A percentile compares a stretch with the other conserved stretches of the same genome.
Evolutionary conservation across 2,113 vertebrate species (phyloP).

Genomic region (Oenanthe melanoleuca): DNA sequence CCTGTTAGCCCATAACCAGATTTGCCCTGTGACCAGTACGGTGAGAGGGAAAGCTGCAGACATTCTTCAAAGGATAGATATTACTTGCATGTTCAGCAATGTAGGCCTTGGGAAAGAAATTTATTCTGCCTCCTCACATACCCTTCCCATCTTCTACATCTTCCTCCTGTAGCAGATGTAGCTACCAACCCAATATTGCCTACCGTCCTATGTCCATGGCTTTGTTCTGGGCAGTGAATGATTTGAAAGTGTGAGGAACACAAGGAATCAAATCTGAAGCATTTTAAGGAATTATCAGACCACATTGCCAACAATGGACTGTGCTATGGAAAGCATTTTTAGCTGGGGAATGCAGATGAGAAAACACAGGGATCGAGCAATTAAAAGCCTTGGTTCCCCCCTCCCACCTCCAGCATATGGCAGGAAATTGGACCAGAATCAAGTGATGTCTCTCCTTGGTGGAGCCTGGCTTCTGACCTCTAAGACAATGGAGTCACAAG

Average conservation of each 20-base stretch:
- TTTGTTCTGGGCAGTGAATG: neutral
- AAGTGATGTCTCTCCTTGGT: conserved; percentile 63
- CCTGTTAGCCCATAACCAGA: neutral
- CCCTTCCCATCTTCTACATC: neutral
- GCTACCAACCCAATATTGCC: neutral
- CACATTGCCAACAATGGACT: neutral
- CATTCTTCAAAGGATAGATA: neutral
- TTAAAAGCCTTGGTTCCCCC: conserved; percentile 61
- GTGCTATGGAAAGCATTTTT: conserved; percentile 31
- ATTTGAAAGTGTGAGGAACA: neutral
- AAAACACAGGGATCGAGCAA: conserved; percentile 47
- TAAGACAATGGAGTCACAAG: conserved; percentile 76
- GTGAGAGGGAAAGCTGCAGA: neutral
- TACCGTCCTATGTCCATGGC: neutral
- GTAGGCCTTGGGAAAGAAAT: neutral
- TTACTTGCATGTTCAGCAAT: neutral
- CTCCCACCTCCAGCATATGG: conserved; percentile 71
- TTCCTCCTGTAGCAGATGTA: neutral
- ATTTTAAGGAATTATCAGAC: conserved; percentile 3
- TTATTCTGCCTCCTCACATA: fast-evolving
- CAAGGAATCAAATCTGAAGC: neutral
- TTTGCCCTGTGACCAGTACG: neutral
- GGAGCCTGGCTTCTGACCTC: conserved; percentile 68
- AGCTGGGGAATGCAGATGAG: conserved; percentile 61
- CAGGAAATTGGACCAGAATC: conserved; percentile 72